Base-by-base conservation (phyloP, 53 echinoderm and acorn worm genomes). In the Pentamera pediparva region DNA sequence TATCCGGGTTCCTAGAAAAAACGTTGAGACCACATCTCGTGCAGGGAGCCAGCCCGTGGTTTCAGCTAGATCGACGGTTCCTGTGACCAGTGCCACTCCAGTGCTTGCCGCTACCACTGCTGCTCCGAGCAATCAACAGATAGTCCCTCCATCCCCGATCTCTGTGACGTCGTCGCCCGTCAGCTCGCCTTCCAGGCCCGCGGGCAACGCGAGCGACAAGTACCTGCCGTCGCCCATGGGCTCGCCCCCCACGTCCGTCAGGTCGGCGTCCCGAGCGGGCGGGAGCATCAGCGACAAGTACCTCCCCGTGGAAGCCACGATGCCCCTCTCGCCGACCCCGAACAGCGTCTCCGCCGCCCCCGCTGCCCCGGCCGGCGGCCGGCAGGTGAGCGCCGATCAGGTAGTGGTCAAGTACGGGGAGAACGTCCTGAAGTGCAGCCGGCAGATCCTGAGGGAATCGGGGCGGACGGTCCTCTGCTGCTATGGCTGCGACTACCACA, bases 401-500 rank as follows among this genome's bases (percentile, higher is more conserved):
- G 83, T 91, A 27, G 89, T 93, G 39, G 32, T 57, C 32, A 98
- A 98, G 47, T 98, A 89, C 70, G 91, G 91, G 29, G 98, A 92
- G 48, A 63, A 82, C 0, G 78, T 83, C 13, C 79, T 98, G 43
- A 77, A 98, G 51, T 98, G 98, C 38, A 98, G 98, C 39, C 77
- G 98, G 10, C 98, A 98, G 86, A 92, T 98, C 24, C 60, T 98
- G 43, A 61, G 98, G 33, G 98, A 98, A 53, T 98, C 98, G 0
- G 98, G 98, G 13, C 76, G 98, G 24, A 98, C 98, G 8, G 98
- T 98, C 17, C 81, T 98, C 6, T 98, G 98, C 75, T 98, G 98
- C 53, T 98, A 91, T 91, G 63, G 76, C 52, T 98, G 98, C 84
- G 98, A 98, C 56, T 98, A 92, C 41, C 98, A 98, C 75, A 92